A percentile compares a stretch with the other conserved stretches of the same genome.
These are phyloP conservation scores for Cyrtodaria siliqua DNA, from an alignment of 2,888 invertebrate species.

Conservation along the genomic window DNA sequence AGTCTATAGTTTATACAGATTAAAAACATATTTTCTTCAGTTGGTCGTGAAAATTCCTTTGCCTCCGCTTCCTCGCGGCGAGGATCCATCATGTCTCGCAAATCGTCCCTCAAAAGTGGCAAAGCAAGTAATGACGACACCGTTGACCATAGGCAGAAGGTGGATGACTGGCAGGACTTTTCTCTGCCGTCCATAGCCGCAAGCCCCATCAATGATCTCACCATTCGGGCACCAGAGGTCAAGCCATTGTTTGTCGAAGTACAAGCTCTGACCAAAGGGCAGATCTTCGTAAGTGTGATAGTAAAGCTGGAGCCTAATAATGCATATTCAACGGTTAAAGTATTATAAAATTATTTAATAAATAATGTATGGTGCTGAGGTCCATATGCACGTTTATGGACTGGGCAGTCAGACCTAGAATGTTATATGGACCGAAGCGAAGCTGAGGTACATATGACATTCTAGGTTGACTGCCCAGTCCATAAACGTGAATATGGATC, in stretches of 20 bases:
- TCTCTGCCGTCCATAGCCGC: conserved; percentile 44
- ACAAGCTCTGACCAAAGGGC: conserved; percentile 75
- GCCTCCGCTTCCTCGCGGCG: conserved; percentile 32
- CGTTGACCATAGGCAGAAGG: conserved; percentile 35
- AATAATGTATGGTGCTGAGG: too few species aligned
- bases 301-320: too few species aligned
- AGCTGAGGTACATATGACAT: too few species aligned
- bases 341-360: too few species aligned
- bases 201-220: conserved; percentile 43
- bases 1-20: too few species aligned
- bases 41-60: conserved; percentile 40
- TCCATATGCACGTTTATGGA: too few species aligned
- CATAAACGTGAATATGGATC: too few species aligned
- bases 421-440: too few species aligned
- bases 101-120: conserved; percentile 21
- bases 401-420: too few species aligned
- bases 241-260: conserved; percentile 72
- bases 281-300: conserved; percentile 75
- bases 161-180: conserved; percentile 59
- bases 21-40: conserved; percentile 30
- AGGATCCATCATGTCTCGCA: conserved; percentile 15
- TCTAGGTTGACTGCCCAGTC: too few species aligned
- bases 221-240: conserved; percentile 23
- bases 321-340: too few species aligned
- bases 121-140: conserved; percentile 3